Evolutionary conservation across 1,140 invertebrate genomes (phyloP), one percentile per base, ranked within the genome.

Genomic region (Conus ventricosus): DNA sequence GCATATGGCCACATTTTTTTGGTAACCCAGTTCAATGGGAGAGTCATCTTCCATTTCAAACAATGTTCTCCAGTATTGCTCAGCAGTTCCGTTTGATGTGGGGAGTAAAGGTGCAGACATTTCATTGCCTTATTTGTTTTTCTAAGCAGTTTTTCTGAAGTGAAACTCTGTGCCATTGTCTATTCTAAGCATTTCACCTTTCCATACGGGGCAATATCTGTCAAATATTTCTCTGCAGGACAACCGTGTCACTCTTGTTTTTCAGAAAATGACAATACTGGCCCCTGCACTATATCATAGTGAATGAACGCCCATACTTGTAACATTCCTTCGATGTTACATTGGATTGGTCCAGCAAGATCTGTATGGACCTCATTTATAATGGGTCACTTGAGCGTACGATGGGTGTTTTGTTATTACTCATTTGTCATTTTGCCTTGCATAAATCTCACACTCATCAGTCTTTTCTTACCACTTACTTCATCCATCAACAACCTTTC

Each of bases 41-140:
- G n/a, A 80, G n/a, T 4, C 76, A 80, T 80, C 76, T 80, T 25
- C 76, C 76, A 80, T 80, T 80, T 80, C 76, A 80, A 80, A 80
- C 39, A 39, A 23, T 27, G n/a, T 80, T 80, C 76, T 25, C 76
- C 76, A 80, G n/a, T 80, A 20, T 51, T 51, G n/a, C 39, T 80
- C 20, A 80, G 76, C 5, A 80, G 76, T 80, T 0, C 39, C 76
- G n/a, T 51, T 27, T 78, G 57, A 60, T 15, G 57, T 60, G 57
- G 57, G 15, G 57, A 60, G 15, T 11, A 60, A 60, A 60, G 57
- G 8, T 60, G 57, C 0, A 60, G 57, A 60, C 57, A 57, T 57
- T 13, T 57, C 55, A 57, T 57, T n/a, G 55, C 55, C 55, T 57
- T 57, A 78, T 78, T 78, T 78, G n/a, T 78, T n/a, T 78, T 78